Evolutionary conservation across 1,140 invertebrate genomes (phyloP), one percentile per base, ranked within the genome.

Genomic region (Pantala flavescens): DNA sequence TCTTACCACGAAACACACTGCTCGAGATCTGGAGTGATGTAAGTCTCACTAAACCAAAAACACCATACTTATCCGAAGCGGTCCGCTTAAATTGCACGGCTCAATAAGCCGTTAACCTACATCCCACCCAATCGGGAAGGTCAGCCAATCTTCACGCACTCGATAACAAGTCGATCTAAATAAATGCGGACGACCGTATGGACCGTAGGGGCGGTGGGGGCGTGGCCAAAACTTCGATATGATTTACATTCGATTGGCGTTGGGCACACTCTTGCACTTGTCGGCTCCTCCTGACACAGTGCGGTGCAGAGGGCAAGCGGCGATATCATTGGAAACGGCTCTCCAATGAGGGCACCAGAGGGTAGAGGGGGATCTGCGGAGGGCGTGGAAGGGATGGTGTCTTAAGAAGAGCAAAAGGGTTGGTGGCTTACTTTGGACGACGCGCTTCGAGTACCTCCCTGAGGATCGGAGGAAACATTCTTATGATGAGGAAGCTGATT

Each of bases 21-120:
- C 28, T 36, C 28, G 28, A 36, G 28, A 36, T 36, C 28, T 9
- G 28, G 28, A 36, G 28, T 36, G 28, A 5, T 36, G 28, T 36
- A 36, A 36, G 28, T 36, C 28, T 36, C 28, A 36, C 28, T 36
- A 36, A 5, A 36, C 28, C 28, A 36, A 36, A 36, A 36, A 36
- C 28, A 36, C 28, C 28, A 36, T 36, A 36, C 28, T 36, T 19
- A 63, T 63, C 49, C 49, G n/a, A 63, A 3, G 12, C n/a, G 49
- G 49, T 5, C 49, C 49, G 49, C 16, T 63, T 21, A 21, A 63
- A 63, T 63, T 63, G 49, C n/a, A 63, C 49, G 14, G 49, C 14
- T 63, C 49, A 63, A 63, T 63, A 16, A 63, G 49, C 49, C 49
- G 49, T 63, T 63, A 63, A 63, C 49, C 49, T 63, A 63, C n/a